Evolutionary conservation across 2,113 vertebrate species (phyloP).

Genomic region (Vanacampus margaritifer): DNA sequence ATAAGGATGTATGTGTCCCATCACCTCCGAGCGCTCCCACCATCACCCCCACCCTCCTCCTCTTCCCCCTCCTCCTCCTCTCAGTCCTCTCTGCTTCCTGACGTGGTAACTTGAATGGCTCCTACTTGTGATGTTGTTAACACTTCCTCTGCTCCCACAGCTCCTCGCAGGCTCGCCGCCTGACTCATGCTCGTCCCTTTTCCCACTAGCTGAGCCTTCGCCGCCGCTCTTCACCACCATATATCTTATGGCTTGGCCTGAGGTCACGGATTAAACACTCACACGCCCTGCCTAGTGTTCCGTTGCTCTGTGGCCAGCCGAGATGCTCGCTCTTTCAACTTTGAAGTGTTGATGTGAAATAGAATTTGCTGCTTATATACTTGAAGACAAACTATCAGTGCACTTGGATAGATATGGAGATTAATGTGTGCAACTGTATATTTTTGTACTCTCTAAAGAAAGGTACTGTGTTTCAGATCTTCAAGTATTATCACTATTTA

Average conservation of each 20-base stretch:
- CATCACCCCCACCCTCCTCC: slow-evolving; percentile 16
- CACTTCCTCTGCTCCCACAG: slow-evolving; percentile 74
- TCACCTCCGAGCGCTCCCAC: slow-evolving; percentile 53
- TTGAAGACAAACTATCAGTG: slow-evolving; percentile 27
- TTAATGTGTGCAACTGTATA: background rate
- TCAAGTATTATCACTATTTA: slow-evolving; percentile 2
- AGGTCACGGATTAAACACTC: slow-evolving; percentile 69
- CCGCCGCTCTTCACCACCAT: slow-evolving; percentile 65
- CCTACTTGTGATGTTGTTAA: slow-evolving; percentile 74
- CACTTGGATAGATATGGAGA: slow-evolving; percentile 13
- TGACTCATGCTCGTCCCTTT: slow-evolving; percentile 74
- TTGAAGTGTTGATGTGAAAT: slow-evolving; percentile 40
- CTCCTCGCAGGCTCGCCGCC: slow-evolving; percentile 71
- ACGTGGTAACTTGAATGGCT: slow-evolving; percentile 70
- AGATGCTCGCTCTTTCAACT: slow-evolving; percentile 46
- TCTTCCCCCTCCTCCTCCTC: slow-evolving; percentile 49
- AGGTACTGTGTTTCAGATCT: slow-evolving; percentile 7
- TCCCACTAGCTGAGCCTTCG: slow-evolving; percentile 66
- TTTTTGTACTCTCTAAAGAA: slow-evolving; percentile 17
- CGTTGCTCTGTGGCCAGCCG: slow-evolving; percentile 47
- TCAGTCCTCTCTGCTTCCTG: slow-evolving; percentile 54
- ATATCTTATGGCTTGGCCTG: slow-evolving; percentile 58
- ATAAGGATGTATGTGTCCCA: slow-evolving; percentile 44
- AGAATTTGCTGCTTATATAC: slow-evolving; percentile 41
- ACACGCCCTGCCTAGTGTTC: slow-evolving; percentile 50